phyloP scores from a whole-genome alignment of 1,140 invertebrate species.

The Pseudoatta argentina region DNA sequence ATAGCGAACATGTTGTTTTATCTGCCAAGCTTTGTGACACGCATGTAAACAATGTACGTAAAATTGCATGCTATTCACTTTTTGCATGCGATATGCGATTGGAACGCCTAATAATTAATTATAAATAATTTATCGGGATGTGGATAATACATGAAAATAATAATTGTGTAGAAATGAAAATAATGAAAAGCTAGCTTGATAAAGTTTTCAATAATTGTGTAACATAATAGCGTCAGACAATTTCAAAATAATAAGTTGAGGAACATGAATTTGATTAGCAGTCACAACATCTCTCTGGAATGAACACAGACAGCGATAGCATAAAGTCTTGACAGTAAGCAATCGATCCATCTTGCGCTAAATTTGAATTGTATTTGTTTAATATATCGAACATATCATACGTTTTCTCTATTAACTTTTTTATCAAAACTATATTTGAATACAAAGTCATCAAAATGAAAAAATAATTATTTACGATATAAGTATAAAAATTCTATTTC shows the following conservation, averaged over 20 bases:
- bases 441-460: neutral
- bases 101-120: slow-evolving; percentile 36
- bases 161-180: slow-evolving; percentile 12
- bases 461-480: neutral
- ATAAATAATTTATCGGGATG: slow-evolving; percentile 32
- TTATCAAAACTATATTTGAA: neutral
- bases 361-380: neutral
- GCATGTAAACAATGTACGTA: neutral
- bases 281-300: neutral
- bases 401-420: neutral
- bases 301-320: neutral
- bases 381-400: neutral
- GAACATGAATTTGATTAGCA: neutral
- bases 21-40: slow-evolving; percentile 32
- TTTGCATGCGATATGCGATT: neutral
- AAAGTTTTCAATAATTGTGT: neutral
- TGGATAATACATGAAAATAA: neutral
- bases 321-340: neutral
- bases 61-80: slow-evolving; percentile 21
- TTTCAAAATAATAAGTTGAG: neutral
- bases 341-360: neutral
- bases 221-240: neutral
- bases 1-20: slow-evolving; percentile 44
- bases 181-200: neutral
- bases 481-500: neutral